Conservation (phyloP, 2,797 vertebrate species). For the Hylomyscus alleni region DNA sequence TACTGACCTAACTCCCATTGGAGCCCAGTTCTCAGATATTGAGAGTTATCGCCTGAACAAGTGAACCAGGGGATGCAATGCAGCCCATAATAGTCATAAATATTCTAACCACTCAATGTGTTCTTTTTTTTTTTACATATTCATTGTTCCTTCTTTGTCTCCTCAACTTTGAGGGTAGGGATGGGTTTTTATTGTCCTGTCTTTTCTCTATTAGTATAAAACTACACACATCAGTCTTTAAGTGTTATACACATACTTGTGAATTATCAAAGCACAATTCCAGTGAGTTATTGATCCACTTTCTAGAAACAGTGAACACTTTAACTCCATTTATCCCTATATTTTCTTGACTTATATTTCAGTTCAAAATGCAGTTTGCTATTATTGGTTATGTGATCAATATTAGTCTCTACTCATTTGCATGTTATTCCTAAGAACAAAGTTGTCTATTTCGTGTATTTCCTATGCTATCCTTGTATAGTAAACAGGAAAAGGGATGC, state of each 20-base stretch:
- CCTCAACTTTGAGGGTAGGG: not conserved
- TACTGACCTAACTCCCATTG: not conserved
- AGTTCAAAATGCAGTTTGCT: conserved; percentile 9
- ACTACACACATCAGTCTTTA: not conserved
- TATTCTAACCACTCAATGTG: not conserved
- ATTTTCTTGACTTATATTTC: not conserved
- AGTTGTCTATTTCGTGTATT: not conserved
- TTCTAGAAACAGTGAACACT: not conserved
- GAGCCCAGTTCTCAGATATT: not conserved
- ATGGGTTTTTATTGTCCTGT: not conserved
- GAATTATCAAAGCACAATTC: not conserved
- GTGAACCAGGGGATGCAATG: not conserved
- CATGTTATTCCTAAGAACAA: not conserved
- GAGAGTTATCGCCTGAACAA: not conserved
- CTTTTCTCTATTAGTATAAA: not conserved
- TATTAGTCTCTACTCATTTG: not conserved
- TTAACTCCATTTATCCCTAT: not conserved
- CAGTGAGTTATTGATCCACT: not conserved
- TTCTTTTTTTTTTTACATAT: not conserved
- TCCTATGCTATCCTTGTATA: not conserved
- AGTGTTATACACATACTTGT: not conserved
- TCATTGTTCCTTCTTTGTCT: not conserved
- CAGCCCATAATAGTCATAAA: not conserved
- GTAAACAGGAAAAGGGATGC: not conserved
- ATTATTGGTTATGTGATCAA: not conserved